Evolutionary conservation across 2,888 invertebrate genomes (phyloP), one percentile per base, ranked within the genome.

Genomic region (Anarsia innoxiella): DNA sequence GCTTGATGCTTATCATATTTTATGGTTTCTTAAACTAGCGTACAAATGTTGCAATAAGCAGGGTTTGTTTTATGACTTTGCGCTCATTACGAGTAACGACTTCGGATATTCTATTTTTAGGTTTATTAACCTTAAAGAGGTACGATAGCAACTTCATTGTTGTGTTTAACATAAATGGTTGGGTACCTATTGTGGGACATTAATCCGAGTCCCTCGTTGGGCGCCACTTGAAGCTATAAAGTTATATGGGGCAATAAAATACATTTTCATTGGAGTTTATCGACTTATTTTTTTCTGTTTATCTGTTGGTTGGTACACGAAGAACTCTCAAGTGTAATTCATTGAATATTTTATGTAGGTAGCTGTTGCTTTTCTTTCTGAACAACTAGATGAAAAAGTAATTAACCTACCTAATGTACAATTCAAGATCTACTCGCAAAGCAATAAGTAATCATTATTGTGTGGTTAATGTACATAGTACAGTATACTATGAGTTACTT

Each of bases 1-100:
- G 69, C 55, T 57, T 56, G 74, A 76, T 77, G 63, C 66, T 76
- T 77, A 79, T 79, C 78, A 74, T 77, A 72, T 75, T 77, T 80
- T 77, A 78, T 72, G 64, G 59, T 68, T 69, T 57, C 60, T 66
- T 70, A 68, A 72, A 72, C 67, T 67, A 63, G 56, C 66, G 55
- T 61, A 63, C 65, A 65, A 70, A 64, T 67, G 63, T 63, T 63
- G 52, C 59, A 59, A 59, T 75, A 75, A 67, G 60, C 62, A 59
- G 53, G 50, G 46, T 55, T 56, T 66, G 55, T 66, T 66, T 68
- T 59, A 61, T 60, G 53, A 50, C 49, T 52, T 51, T 45, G 37
- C 35, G 42, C 48, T 53, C 42, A 46, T 46, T 50, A 39, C 36
- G 30, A 31, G 34, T 35, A 35, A 37, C 31, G 33, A 34, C 32